Conservation (phyloP, 2,797 vertebrate genomes). For the Neoniphon sammara region DNA sequence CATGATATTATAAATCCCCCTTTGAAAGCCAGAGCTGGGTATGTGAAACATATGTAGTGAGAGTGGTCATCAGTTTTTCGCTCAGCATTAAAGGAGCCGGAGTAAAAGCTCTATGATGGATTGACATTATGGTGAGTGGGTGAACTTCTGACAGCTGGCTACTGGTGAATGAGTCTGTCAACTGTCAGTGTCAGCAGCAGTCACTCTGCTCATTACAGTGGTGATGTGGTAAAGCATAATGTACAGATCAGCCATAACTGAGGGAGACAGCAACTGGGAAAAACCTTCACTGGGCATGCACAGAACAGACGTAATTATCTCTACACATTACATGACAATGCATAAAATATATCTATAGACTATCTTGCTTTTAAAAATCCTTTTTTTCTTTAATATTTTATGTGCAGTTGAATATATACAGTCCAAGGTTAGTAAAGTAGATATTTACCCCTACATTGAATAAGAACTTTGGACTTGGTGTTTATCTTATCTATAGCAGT, state of each 20-base stretch:
- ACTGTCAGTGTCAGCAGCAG: slow-evolving; percentile 68
- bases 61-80: slow-evolving; percentile 35
- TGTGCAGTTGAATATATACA: neutral
- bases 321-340: neutral
- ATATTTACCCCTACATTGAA: neutral
- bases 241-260: slow-evolving; percentile 55
- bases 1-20: slow-evolving; percentile 10
- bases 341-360: neutral
- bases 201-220: slow-evolving; percentile 51
- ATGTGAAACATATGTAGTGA: slow-evolving; percentile 29
- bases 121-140: slow-evolving; percentile 54
- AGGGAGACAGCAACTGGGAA: slow-evolving; percentile 34
- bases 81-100: slow-evolving; percentile 33
- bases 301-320: neutral
- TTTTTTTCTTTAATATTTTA: neutral
- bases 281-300: slow-evolving; percentile 22
- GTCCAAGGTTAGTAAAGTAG: neutral
- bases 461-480: slow-evolving; percentile 23
- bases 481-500: slow-evolving; percentile 16
- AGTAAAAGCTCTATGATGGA: slow-evolving; percentile 62
- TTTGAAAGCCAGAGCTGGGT: slow-evolving; percentile 23
- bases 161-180: slow-evolving; percentile 71
- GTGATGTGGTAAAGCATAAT: slow-evolving; percentile 47
- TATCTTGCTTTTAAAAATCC: neutral
- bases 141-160: slow-evolving; percentile 68